Evolutionary conservation across 2,797 vertebrate genomes (phyloP).

Genomic region (Rallus crepitans): DNA sequence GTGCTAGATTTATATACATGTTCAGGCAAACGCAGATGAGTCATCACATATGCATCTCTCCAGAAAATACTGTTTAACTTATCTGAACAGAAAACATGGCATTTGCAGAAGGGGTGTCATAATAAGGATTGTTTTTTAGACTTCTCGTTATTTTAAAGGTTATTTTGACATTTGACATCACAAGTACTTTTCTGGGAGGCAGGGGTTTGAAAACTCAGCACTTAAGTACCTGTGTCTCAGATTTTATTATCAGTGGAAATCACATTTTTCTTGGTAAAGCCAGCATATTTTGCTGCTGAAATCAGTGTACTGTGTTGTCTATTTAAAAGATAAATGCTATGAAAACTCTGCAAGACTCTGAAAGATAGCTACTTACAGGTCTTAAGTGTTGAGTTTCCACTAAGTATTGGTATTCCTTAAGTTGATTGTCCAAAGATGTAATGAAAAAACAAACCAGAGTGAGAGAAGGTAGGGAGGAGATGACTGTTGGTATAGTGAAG

Average conservation of each 20-base stretch:
- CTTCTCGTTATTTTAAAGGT: background rate
- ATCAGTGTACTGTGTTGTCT: background rate
- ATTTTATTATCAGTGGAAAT: background rate
- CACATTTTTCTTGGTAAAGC: background rate
- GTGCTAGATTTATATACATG: background rate
- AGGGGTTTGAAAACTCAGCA: background rate
- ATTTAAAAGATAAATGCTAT: background rate
- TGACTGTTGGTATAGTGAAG: background rate
- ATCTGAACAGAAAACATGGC: background rate
- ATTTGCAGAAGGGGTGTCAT: background rate
- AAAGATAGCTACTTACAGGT: background rate
- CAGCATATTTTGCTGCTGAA: background rate
- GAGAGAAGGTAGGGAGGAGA: background rate
- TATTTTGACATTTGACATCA: background rate
- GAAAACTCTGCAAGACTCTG: background rate
- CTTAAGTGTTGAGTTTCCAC: background rate
- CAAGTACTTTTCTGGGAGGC: background rate
- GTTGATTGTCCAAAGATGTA: background rate
- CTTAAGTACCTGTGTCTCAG: background rate
- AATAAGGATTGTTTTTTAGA: background rate
- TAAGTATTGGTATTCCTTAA: background rate
- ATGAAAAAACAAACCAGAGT: background rate
- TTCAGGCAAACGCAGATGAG: background rate
- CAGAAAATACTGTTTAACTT: background rate
- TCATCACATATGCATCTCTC: background rate